Evolutionary conservation across 2,888 invertebrate species (phyloP), one percentile per base, ranked within the genome.

Genomic region (Synergus japonicus): DNA sequence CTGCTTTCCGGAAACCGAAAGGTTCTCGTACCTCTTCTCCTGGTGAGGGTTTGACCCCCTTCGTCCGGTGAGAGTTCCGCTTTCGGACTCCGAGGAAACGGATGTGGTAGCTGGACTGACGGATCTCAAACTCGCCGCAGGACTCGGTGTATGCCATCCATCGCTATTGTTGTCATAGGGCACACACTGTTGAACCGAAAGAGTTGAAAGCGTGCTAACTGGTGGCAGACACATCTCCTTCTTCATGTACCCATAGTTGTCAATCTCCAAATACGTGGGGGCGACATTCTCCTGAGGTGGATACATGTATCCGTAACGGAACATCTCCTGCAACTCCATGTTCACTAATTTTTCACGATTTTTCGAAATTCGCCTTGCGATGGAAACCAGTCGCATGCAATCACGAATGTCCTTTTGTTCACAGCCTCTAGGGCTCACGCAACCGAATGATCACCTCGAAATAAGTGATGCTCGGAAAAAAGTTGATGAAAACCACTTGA

Each of bases 291-390:
- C 90, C 77, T 90, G 90, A 12, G 90, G 86, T 65, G 91, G 90
- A 76, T 88, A 91, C 89, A 90, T 88, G 87, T 92, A 92, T 83
- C 91, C 91, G 82, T 91, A 92, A 69, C 91, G 91, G 85, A 92
- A 92, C 91, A 92, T 91, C 81, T 92, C 91, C 78, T 91, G 91
- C 12, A 91, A 87, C 79, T 92, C 91, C 92, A 91, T 92, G n/a
- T 29, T 63, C 46, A 67, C 54, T 58, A 29, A 54, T 54, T 15
- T 54, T 69, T 46, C 49, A 13, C 22, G 29, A 63, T 13, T 22
- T 63, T 63, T 63, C 18, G 58, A 58, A 58, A 18, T 10, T 58
- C 58, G 18, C 58, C 58, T 58, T 58, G 63, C 63, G 63, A 29
- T 22, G 63, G 63, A 13, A 63, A 22, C 13, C 2, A 29, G 63